Base-by-base conservation (phyloP, 2,888 invertebrate genomes). In the Torymus aiolomorphi region DNA sequence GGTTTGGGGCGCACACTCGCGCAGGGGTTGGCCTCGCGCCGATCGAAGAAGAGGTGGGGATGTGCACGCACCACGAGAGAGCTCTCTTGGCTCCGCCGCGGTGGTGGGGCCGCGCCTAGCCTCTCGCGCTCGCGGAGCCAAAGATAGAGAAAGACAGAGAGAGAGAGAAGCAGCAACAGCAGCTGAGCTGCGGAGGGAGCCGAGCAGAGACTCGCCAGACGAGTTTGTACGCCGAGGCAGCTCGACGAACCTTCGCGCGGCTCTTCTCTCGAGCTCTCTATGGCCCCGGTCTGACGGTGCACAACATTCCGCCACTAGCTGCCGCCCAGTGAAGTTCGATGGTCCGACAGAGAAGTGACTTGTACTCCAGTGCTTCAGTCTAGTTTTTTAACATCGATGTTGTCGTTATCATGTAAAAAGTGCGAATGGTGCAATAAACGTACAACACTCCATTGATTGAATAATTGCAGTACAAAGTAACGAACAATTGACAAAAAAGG, bases 1-100 rank as follows among this genome's bases (percentile, higher is more conserved):
- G 85, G 83, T 86, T 84, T 83, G 67, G 18, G 73, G 85, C 85
- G 84, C 49, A 42, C 63, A 82, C 83, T 5, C 42, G 42, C 42
- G 84, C 85, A 87, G 89, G 90, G 90, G 89, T 89, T 89, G 89
- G 89, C 88, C 88, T 87, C 86, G 85, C 42, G 84, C 51, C 74
- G 18, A 51, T n/a, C 56, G 66, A 81, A 82, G 84, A 87, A 84
- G 87, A 88, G 88, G 84, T 85, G 85, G 87, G 85, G 85, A 84
- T 82, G 76, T 80, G 79, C 66, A 51, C 42, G 67, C 76, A 78
- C 75, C 67, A 62, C 73, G 82, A 81, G 83, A 81, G 83, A 80
- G 81, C 81, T 71, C 82, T 81, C 76, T 63, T 56, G 18, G 49
- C 10, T 11, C 8, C 5, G 67, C 1, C 10, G 61, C 2, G 56